Evolutionary conservation across 2,888 invertebrate genomes (phyloP).

Genomic region (Dryadula phaetusa): DNA sequence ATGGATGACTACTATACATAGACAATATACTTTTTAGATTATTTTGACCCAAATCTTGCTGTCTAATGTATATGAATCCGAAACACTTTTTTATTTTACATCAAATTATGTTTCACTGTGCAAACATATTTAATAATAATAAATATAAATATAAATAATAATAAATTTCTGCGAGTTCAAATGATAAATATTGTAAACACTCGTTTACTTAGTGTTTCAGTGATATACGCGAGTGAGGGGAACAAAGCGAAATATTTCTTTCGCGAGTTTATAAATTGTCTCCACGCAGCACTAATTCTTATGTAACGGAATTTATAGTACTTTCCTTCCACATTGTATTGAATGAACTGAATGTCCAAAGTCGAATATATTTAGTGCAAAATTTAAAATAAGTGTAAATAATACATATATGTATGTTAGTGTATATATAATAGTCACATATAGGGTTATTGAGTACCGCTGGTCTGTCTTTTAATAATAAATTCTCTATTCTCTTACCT

Average conservation of each 20-base stretch:
- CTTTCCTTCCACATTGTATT: constrained; percentile 33
- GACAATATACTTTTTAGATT: no score
- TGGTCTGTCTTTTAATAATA: no score
- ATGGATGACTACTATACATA: no score
- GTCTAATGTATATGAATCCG: no score
- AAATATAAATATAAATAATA: no score
- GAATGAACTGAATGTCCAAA: constrained; percentile 25
- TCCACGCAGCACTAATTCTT: constrained; percentile 30
- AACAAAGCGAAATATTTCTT: constrained; percentile 33
- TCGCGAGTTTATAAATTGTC: constrained; percentile 27
- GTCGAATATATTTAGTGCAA: constrained; percentile 15
- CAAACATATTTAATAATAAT: no score
- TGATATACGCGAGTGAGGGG: constrained; percentile 20
- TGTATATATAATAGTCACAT: no score
- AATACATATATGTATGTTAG: no score
- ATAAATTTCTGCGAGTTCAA: background rate
- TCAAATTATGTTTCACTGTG: background rate
- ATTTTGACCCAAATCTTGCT: no score
- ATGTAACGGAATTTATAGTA: constrained; percentile 35
- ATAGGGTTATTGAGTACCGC: no score
- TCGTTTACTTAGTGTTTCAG: constrained; percentile 7
- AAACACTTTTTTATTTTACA: no score
- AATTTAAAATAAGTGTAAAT: background rate
- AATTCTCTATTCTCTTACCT: no score
- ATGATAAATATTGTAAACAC: constrained; percentile 4